Percentiles rank a stretch among this genome's conserved stretches.
Conservation (phyloP, 1,140 invertebrate genomes). For the Caligus rogercresseyi region DNA sequence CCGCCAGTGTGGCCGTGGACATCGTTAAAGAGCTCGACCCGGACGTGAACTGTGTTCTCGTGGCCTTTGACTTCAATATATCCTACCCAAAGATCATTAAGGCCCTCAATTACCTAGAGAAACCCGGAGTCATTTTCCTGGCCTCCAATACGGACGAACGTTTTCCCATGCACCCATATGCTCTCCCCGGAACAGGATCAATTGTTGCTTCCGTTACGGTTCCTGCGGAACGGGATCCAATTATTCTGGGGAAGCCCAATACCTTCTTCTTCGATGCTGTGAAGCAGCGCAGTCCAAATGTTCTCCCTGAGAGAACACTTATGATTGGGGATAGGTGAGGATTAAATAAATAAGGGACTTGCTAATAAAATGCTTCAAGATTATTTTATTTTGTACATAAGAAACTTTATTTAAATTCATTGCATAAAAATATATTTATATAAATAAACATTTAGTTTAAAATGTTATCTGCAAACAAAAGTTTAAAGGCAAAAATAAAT, state of each 20-base stretch:
- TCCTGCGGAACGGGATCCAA: conserved; percentile 53
- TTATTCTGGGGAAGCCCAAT: conserved; percentile 69
- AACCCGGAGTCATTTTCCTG: conserved; percentile 59
- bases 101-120: conserved; percentile 61
- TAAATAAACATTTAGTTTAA: too few relatives aligned
- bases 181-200: conserved; percentile 40
- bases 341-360: too few relatives aligned
- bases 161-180: conserved; percentile 30
- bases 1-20: conserved; percentile 15
- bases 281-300: conserved; percentile 35
- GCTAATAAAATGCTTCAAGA: too few relatives aligned
- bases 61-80: conserved; percentile 80
- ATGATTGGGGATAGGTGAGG: conserved; percentile 73
- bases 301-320: conserved; percentile 58
- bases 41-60: conserved; percentile 74
- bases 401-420: too few relatives aligned
- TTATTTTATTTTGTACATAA: too few relatives aligned
- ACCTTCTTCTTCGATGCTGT: conserved; percentile 40
- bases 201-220: conserved; percentile 64
- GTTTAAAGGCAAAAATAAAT: too few relatives aligned
- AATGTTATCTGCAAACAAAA: too few relatives aligned
- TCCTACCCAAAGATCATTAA: conserved; percentile 78
- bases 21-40: conserved; percentile 41
- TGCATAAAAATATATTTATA: too few relatives aligned
- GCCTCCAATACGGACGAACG: conserved; percentile 82